Base-by-base conservation (phyloP, 2,797 vertebrate species). In the Capromys pilorides region DNA sequence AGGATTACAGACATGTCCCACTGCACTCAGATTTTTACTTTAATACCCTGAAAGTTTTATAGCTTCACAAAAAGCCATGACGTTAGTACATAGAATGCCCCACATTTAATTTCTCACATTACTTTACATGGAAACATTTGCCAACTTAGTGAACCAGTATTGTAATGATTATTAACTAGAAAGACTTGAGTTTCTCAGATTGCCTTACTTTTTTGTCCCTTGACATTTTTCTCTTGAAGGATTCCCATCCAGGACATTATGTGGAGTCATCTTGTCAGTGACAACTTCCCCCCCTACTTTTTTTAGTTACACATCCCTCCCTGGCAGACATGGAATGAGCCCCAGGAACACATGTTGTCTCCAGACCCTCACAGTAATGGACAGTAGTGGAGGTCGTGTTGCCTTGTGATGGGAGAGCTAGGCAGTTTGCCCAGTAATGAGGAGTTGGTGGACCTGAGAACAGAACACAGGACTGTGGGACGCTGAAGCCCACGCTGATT, bases 31-130 rank as follows among this genome's bases (percentile, higher is more conserved):
- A 13, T 49, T 45, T 57, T 57, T 57, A 57, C 54, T 57, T 57
- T 51, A 87, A 94, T 79, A 88, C 77, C 84, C 19, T 71, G 28
- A 80, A 28, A 88, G n/a, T 77, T 92, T 90, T 92, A 69, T 80
- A 77, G 82, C 93, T 39, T 94, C 87, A 89, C 16, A 66, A 91
- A 84, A 81, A 79, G 41, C 87, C 45, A 71, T 41, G 0, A 93
- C 73, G 41, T 84, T 92, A 59, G 36, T n/a, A 75, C 36, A 51
- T 69, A 33, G 54, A 57, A 57, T 54, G 31, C 24, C 45, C 69
- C 73, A 66, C 6, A 75, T 31, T 88, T 49, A 71, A 80, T 94
- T 94, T 69, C 21, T 80, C 21, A 61, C 67, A 8, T 62, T 83
- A 62, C 82, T 67, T 83, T 86, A 83, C 6, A 2, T 84, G 36